Conservation (phyloP, 2,797 vertebrate genomes). For the Hylomyscus alleni region DNA sequence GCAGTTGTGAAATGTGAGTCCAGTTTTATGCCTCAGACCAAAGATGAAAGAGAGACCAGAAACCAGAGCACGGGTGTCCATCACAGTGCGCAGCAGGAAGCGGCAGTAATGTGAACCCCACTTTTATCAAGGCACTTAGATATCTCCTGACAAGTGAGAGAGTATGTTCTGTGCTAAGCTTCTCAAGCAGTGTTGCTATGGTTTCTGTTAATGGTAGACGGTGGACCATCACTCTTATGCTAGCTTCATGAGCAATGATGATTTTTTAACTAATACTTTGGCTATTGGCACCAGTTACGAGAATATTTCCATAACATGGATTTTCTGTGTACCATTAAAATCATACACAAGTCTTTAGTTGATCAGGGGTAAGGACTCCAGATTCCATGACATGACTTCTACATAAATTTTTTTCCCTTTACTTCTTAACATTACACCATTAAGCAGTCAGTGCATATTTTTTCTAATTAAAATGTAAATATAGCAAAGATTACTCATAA, state of each 20-base stretch:
- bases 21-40: slow-evolving; percentile 3
- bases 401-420: not conserved
- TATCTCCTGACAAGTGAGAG: not conserved
- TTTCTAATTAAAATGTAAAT: slow-evolving; percentile 56
- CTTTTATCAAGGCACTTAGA: slow-evolving; percentile 47
- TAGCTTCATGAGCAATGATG: not conserved
- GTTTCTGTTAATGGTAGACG: not conserved
- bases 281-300: not conserved
- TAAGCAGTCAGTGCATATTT: slow-evolving; percentile 8
- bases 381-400: not conserved
- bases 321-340: slow-evolving; percentile 46
- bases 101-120: not conserved
- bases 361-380: not conserved
- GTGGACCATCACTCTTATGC: not conserved
- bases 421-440: slow-evolving; percentile 1
- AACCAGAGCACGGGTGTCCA: not conserved
- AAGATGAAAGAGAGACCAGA: not conserved
- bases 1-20: not conserved
- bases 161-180: not conserved
- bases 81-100: not conserved
- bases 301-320: not conserved
- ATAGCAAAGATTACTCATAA: slow-evolving; percentile 40
- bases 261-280: not conserved
- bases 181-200: not conserved
- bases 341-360: not conserved